phyloP scores from a whole-genome alignment of 35 echinoderm and acorn worm species.

The Amphiura filiformis region DNA sequence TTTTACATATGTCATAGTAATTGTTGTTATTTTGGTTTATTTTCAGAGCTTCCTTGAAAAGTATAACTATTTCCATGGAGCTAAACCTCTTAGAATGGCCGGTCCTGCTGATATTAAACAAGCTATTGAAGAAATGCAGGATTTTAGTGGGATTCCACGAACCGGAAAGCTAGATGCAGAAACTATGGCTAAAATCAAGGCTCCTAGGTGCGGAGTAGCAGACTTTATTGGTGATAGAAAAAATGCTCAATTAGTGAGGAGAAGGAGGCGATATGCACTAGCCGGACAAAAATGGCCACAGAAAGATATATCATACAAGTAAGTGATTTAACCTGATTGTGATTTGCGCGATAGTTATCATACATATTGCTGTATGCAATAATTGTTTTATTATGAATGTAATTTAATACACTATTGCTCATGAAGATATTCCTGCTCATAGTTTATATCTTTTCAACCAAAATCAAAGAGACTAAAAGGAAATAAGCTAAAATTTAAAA shows the following conservation, averaged over 20 bases:
- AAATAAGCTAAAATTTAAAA: no score
- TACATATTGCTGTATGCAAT: no score
- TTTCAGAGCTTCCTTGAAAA: neutral
- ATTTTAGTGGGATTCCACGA: conserved; percentile 36
- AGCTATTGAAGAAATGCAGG: neutral
- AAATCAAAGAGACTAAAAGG: no score
- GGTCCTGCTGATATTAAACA: neutral
- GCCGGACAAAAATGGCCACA: conserved; percentile 66
- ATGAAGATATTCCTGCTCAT: no score
- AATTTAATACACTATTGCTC: no score
- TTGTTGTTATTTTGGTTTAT: no score
- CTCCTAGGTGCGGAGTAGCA: conserved; percentile 66
- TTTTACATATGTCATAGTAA: no score
- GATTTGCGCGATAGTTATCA: no score
- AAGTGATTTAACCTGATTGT: no score
- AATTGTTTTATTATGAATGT: no score
- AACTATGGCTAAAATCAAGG: conserved; percentile 65
- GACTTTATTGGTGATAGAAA: conserved; percentile 35
- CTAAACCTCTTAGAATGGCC: neutral
- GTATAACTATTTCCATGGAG: neutral
- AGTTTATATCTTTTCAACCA: no score
- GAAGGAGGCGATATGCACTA: conserved; percentile 69
- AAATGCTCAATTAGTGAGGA: conserved; percentile 7
- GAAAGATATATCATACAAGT: no score
- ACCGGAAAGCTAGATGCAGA: conserved; percentile 64